These are phyloP conservation scores for Dicentrarchus labrax DNA, from an alignment of 2,113 vertebrate species.

Conservation along the genomic window DNA sequence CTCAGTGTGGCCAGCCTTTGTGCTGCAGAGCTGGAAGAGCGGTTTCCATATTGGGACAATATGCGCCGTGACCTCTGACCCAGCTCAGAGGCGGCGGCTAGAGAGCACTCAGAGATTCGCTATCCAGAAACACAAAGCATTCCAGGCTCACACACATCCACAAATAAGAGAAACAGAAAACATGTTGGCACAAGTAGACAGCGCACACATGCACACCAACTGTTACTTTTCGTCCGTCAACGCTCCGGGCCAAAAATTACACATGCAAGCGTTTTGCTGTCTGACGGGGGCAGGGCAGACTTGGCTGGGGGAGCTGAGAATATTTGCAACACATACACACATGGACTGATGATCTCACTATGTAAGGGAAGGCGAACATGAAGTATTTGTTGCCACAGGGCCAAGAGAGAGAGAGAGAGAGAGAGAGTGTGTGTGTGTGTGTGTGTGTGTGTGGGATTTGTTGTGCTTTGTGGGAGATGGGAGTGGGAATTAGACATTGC, in stretches of 20 bases:
- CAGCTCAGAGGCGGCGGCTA: constrained; percentile 59
- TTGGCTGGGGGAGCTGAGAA: constrained; percentile 74
- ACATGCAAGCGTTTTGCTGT: constrained; percentile 79
- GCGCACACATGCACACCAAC: constrained; percentile 77
- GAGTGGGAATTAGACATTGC: constrained; percentile 65
- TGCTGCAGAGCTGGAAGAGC: constrained; percentile 66
- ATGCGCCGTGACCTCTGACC: constrained; percentile 75
- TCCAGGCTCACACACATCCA: constrained; percentile 46
- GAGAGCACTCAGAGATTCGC: constrained; percentile 49
- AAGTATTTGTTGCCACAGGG: constrained; percentile 74
- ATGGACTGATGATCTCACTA: constrained; percentile 71
- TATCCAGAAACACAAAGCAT: constrained; percentile 65
- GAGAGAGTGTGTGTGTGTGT: constrained; percentile 31
- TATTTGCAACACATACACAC: constrained; percentile 68
- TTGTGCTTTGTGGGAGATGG: constrained; percentile 66
- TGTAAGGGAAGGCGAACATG: constrained; percentile 70
- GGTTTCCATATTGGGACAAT: constrained; percentile 81
- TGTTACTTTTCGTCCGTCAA: constrained; percentile 76
- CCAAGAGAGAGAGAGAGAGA: constrained; percentile 39
- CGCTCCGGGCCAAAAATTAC: constrained; percentile 75
- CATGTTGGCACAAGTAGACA: constrained; percentile 67
- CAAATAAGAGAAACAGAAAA: constrained; percentile 53
- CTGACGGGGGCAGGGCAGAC: constrained; percentile 76
- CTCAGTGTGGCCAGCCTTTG: constrained; percentile 71
- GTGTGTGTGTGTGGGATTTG: constrained; percentile 44